Conservation (phyloP, 2,113 vertebrate genomes). For the Dryoscopus gambensis region DNA sequence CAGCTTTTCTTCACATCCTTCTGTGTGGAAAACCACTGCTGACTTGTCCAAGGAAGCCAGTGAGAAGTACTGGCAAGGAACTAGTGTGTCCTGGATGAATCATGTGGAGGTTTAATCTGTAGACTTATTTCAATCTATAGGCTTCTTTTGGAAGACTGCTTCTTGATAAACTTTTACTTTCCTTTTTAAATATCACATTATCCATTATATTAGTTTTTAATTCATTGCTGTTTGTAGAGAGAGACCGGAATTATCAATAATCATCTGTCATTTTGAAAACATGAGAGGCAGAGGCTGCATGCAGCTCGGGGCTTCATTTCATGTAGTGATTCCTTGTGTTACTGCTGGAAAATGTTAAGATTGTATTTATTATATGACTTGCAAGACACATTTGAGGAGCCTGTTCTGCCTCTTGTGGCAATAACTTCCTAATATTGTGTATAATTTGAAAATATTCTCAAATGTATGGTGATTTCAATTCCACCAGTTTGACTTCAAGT, state of each 20-base stretch:
- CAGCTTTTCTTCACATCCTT: background rate
- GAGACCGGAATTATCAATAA: background rate
- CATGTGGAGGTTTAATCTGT: background rate
- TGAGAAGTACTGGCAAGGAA: background rate
- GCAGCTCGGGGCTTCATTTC: background rate
- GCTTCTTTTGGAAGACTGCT: background rate
- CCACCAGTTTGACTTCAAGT: background rate
- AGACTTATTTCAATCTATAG: background rate
- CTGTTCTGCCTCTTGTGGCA: background rate
- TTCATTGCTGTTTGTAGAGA: background rate
- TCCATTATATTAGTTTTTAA: background rate
- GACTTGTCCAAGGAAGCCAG: background rate
- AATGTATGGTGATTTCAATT: background rate
- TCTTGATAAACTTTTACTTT: background rate
- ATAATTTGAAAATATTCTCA: background rate
- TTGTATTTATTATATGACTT: background rate
- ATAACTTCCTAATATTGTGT: background rate
- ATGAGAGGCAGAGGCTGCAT: background rate
- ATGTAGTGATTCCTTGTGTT: background rate
- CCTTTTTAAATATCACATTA: background rate
- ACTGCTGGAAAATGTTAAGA: background rate
- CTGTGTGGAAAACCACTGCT: background rate
- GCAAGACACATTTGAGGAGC: background rate
- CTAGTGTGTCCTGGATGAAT: background rate
- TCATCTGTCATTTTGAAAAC: background rate